phyloP scores from a whole-genome alignment of 2,797 vertebrate genomes.

The Urosaurus nigricauda region DNA sequence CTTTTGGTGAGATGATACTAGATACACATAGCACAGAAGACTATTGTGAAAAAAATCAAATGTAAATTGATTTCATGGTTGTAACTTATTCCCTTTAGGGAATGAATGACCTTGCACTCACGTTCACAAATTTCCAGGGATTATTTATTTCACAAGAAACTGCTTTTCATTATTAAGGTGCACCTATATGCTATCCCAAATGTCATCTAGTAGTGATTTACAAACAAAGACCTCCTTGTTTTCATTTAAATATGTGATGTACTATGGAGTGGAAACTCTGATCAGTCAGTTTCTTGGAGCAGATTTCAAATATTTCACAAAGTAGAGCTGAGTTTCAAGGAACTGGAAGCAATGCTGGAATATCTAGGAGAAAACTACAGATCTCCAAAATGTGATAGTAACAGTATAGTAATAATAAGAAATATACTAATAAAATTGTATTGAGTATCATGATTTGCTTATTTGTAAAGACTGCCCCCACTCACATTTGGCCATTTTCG shows the following conservation, averaged over 20 bases:
- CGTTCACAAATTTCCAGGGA: not conserved
- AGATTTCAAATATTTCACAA: not conserved
- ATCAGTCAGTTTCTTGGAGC: not conserved
- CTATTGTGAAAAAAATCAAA: slow-evolving; percentile 52
- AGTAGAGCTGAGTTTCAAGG: not conserved
- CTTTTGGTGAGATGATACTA: slow-evolving; percentile 58
- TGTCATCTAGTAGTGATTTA: not conserved
- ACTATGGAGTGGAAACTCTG: slow-evolving; percentile 48
- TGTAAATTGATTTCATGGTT: slow-evolving; percentile 44
- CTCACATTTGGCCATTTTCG: too few species aligned
- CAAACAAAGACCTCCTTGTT: not conserved
- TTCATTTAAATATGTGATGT: slow-evolving; percentile 22
- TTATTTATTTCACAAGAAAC: not conserved
- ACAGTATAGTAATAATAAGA: not conserved
- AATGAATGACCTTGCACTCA: not conserved
- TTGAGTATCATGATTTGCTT: too few species aligned
- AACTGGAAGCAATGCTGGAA: not conserved
- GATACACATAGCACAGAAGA: slow-evolving; percentile 56
- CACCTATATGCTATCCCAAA: not conserved
- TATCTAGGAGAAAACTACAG: not conserved
- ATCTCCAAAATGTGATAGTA: not conserved
- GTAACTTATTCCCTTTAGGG: slow-evolving; percentile 22
- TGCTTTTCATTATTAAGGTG: not conserved
- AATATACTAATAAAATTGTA: too few species aligned
- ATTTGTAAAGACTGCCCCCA: too few species aligned